Percentiles rank a stretch among this genome's conserved stretches.
Conservation (phyloP, 1,140 invertebrate species). For the Nixonia krombeini region DNA sequence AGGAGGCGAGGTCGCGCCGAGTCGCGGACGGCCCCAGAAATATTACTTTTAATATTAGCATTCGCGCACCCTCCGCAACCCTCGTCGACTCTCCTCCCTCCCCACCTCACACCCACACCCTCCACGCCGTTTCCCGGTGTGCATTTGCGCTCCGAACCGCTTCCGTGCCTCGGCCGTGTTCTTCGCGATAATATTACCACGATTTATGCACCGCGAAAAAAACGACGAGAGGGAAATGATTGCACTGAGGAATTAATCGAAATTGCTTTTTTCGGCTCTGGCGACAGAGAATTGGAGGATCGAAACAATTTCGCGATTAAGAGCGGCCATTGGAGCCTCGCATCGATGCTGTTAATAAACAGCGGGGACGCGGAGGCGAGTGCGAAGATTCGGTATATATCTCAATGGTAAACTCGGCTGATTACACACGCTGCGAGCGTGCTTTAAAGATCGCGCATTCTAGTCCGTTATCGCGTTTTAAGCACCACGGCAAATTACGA, state of each 20-base stretch:
- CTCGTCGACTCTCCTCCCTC: constrained; percentile 6
- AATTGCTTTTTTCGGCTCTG: no score
- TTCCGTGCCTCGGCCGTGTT: constrained; percentile 6
- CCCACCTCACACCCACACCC: no score
- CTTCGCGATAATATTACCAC: constrained; percentile 31
- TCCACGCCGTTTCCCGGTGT: background rate
- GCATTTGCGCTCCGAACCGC: background rate
- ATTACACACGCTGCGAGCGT: constrained; percentile 25
- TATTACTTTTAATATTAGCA: constrained; percentile 66
- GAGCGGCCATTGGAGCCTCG: no score
- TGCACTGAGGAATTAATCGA: no score
- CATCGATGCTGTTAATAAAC: no score
- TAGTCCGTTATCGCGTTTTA: constrained; percentile 36
- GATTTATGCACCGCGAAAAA: no score
- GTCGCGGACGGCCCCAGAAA: constrained; percentile 51
- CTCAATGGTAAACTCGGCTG: constrained; percentile 28
- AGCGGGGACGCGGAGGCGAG: no score
- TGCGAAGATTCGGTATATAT: no score
- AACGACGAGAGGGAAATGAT: no score
- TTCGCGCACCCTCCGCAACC: constrained; percentile 41
- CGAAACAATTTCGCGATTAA: no score
- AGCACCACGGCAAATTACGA: constrained; percentile 40
- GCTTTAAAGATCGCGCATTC: constrained; percentile 35
- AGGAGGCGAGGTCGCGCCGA: constrained; percentile 38
- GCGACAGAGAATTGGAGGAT: no score